Conservation (phyloP, 1,140 invertebrate species). For the Drosophila hydei region DNA sequence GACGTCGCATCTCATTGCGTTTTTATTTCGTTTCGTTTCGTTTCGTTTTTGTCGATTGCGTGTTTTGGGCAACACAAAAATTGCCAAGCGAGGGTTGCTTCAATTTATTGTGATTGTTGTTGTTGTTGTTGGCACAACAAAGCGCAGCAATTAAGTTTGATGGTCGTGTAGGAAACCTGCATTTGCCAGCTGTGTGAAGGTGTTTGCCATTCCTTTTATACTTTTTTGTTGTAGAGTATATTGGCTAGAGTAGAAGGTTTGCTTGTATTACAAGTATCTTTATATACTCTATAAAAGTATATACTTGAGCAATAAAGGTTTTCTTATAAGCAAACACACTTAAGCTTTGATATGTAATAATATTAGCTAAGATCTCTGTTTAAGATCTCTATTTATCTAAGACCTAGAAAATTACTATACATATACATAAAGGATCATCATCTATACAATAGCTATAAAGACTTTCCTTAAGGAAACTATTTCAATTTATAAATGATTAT, state of each 20-base stretch:
- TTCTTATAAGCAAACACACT: no score
- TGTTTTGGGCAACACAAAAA: conserved; percentile 48
- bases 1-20: conserved; percentile 26
- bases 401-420: no score
- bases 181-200: conserved; percentile 38
- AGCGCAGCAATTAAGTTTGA: conserved; percentile 73
- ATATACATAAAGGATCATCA: no score
- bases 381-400: no score
- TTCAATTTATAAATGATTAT: no score
- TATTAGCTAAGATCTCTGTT: no score
- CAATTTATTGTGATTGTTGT: conserved; percentile 41
- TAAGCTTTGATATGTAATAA: no score
- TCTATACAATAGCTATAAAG: no score
- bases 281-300: no score
- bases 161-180: conserved; percentile 53
- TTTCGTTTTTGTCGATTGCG: conserved; percentile 51
- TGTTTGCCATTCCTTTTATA: conserved; percentile 26
- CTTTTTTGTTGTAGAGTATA: neutral
- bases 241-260: neutral
- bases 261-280: no score
- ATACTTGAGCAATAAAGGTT: no score
- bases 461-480: no score
- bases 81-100: conserved; percentile 61
- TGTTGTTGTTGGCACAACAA: conserved; percentile 71
- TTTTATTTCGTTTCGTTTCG: conserved; percentile 21